Evolutionary conservation across 2,888 invertebrate genomes (phyloP), one percentile per base, ranked within the genome.

Genomic region (Noctua janthina): DNA sequence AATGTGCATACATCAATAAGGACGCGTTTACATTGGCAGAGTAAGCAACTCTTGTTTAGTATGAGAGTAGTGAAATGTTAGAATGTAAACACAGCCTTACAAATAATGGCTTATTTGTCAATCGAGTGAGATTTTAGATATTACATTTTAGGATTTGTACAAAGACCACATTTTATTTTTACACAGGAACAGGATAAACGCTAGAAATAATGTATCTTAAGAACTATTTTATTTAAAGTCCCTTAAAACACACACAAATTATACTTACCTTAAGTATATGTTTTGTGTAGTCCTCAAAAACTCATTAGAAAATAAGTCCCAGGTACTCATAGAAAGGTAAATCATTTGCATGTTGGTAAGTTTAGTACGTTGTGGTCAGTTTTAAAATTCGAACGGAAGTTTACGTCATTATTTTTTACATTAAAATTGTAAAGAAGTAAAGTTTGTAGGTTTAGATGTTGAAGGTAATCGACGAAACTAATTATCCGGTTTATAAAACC

Each of bases 1-100:
- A 84, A 68, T 72, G 64, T 83, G 20, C 46, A 35, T 43, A 29
- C 49, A 56, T 59, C 39, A 39, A 67, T 78, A 67, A 59, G 15
- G 66, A n/a, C 54, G 39, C 54, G 39, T 62, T 35, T 74, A 56
- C 66, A 49, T 69, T 51, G 29, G 29, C 23, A 15, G 51, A 67
- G 43, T 68, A 35, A 15, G 29, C 29, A 29, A 20, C 23, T n/a
- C 15, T 29, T 54, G 11, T 43, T 10, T 56, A 10, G 15, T 20
- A 15, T 1, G 6, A 70, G 6, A 35, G 43, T 20, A 79, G 20
- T 46, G 35, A 62, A 64, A 79, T 80, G 23, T 11, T 39, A 1
- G 15, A 29, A 39, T 66, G 39, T 49, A 49, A 80, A 64, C 71
- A 20, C 10, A 54, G 35, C 35, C 15, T 20, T n/a, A 13, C 10